phyloP scores from a whole-genome alignment of 2,113 vertebrate species.

The Prietella phreatophila region DNA sequence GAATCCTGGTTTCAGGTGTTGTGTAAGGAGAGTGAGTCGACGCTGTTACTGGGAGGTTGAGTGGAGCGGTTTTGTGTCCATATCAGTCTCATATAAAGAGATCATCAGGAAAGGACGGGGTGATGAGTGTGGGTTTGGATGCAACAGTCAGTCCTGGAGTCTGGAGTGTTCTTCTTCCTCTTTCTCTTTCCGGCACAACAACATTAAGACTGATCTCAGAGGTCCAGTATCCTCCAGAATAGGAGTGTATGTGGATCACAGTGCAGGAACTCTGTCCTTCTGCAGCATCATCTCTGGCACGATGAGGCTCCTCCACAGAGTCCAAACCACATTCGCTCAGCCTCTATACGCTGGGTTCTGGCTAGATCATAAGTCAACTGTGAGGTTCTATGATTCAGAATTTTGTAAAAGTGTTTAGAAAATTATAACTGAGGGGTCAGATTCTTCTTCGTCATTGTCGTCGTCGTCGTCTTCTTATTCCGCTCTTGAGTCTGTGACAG shows the following conservation, averaged over 20 bases:
- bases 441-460: too few relatives aligned
- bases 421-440: too few relatives aligned
- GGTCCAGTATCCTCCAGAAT: neutral
- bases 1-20: neutral
- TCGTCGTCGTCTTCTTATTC: too few relatives aligned
- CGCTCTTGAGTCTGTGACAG: too few relatives aligned
- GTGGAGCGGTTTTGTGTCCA: neutral
- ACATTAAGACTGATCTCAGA: neutral
- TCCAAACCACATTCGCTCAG: neutral
- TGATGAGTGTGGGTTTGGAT: neutral
- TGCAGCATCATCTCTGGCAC: neutral
- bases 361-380: neutral
- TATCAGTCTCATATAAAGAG: neutral
- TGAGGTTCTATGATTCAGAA: neutral
- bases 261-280: neutral
- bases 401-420: too few relatives aligned
- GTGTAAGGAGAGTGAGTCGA: neutral
- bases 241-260: constrained; percentile 4
- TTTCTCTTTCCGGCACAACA: neutral
- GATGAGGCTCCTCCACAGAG: neutral
- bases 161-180: neutral
- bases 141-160: neutral
- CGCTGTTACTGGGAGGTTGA: neutral
- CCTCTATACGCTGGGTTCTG: neutral
- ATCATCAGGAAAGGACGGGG: neutral